Evolutionary conservation across 35 echinoderm and acorn worm genomes (phyloP).

Genomic region (Patiria miniata): DNA sequence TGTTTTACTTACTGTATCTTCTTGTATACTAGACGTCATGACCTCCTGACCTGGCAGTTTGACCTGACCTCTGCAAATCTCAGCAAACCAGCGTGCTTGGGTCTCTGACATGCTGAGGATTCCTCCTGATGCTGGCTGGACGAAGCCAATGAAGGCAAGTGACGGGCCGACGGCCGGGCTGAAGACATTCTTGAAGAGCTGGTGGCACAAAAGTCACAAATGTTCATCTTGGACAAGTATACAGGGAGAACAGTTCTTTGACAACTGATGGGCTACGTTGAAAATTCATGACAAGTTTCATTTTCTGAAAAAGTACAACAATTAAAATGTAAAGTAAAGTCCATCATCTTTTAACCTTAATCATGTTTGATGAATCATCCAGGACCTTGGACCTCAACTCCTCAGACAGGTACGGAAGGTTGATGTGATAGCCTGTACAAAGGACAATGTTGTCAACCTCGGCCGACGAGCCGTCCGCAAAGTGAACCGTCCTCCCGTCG

Average conservation of each 20-base stretch:
- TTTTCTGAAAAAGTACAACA: no score
- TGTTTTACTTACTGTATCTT: slow-evolving; percentile 57
- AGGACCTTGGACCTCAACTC: slow-evolving; percentile 60
- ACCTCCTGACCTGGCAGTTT: slow-evolving; percentile 50
- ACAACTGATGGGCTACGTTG: no score
- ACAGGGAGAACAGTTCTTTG: no score
- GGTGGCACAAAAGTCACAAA: not conserved
- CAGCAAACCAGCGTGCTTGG: slow-evolving; percentile 92
- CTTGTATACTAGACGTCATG: slow-evolving; percentile 59
- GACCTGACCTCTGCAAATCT: slow-evolving; percentile 76
- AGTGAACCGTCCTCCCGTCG: slow-evolving; percentile 70
- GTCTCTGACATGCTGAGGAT: slow-evolving; percentile 91
- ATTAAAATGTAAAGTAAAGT: no score
- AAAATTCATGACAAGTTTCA: no score
- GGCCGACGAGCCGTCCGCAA: slow-evolving; percentile 62
- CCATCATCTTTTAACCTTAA: slow-evolving; percentile 56
- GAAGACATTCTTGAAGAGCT: slow-evolving; percentile 98
- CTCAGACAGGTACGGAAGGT: slow-evolving; percentile 74
- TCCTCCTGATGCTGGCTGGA: slow-evolving; percentile 95
- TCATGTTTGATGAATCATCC: slow-evolving; percentile 60
- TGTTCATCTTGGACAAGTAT: no score
- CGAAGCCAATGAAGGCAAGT: slow-evolving; percentile 93
- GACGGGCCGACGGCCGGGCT: slow-evolving; percentile 71
- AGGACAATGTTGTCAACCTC: slow-evolving; percentile 73
- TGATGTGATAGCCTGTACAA: slow-evolving; percentile 89